Evolutionary conservation across 2,113 vertebrate genomes (phyloP).

Genomic region (Hypomesus transpacificus): DNA sequence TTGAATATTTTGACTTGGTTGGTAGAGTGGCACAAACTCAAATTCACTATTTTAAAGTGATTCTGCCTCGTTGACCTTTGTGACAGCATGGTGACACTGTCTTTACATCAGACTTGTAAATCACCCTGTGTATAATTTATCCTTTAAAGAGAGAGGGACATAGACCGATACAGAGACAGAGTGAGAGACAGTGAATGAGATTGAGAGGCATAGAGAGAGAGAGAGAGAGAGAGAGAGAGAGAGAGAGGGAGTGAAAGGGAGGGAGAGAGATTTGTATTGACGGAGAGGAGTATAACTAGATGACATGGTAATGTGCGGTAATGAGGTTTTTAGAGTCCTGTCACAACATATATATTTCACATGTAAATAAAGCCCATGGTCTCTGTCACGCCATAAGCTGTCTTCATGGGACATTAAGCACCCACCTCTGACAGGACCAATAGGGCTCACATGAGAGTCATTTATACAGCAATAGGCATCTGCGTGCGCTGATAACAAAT

Average conservation of each 20-base stretch:
- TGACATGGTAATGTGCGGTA: conserved; percentile 31
- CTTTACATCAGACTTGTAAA: conserved; percentile 14
- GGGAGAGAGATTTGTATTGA: conserved; percentile 7
- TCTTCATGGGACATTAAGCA: conserved; percentile 84
- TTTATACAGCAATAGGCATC: conserved; percentile 84
- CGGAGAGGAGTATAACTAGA: conserved; percentile 6
- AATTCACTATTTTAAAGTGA: background rate
- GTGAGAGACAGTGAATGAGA: background rate
- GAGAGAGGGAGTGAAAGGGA: conserved; percentile 11
- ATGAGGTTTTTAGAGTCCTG: conserved; percentile 9
- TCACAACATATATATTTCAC: conserved; percentile 57
- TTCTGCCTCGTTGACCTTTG: conserved; percentile 20
- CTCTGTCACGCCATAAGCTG: conserved; percentile 77
- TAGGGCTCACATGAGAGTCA: conserved; percentile 78
- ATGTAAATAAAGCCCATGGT: conserved; percentile 83
- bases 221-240: conserved; percentile 11
- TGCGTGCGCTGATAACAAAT: conserved; percentile 84
- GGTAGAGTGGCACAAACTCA: too few species aligned
- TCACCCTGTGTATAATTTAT: conserved; percentile 33
- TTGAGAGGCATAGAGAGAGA: conserved; percentile 1
- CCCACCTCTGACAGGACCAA: conserved; percentile 79
- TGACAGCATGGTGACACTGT: conserved; percentile 25
- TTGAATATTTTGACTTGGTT: too few species aligned
- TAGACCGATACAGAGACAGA: conserved; percentile 5
- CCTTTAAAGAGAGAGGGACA: background rate